phyloP scores from a whole-genome alignment of 1,140 invertebrate species.

The Euborellia annulipes region DNA sequence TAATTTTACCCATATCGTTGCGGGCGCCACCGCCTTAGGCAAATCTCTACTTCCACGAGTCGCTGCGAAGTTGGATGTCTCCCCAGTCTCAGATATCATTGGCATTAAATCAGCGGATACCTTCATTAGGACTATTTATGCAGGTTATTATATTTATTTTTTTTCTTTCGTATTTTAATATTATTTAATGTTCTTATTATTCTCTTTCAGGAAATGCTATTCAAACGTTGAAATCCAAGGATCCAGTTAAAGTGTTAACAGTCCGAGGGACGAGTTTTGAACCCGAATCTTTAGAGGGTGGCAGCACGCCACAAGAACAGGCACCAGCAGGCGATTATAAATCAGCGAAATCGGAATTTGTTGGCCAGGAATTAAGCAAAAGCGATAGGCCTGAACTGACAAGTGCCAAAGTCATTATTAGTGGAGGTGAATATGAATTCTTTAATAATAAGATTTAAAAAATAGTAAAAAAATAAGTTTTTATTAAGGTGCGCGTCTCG shows the following conservation, averaged over 20 bases:
- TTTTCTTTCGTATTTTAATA: background rate
- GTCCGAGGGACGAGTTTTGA: conserved; percentile 86
- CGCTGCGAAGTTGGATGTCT: conserved; percentile 90
- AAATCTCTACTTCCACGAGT: conserved; percentile 84
- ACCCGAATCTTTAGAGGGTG: conserved; percentile 51
- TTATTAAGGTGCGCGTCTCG: no score
- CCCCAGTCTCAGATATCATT: conserved; percentile 88
- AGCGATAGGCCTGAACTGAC: conserved; percentile 93
- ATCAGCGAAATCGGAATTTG: conserved; percentile 56
- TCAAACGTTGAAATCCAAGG: conserved; percentile 75
- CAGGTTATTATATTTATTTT: conserved; percentile 39
- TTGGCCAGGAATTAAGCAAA: conserved; percentile 85
- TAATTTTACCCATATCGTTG: conserved; percentile 89
- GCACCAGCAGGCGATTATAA: conserved; percentile 54
- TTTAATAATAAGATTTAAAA: no score
- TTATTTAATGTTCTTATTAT: conserved; percentile 8
- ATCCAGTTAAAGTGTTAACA: conserved; percentile 78
- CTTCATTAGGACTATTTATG: conserved; percentile 93
- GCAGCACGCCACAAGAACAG: conserved; percentile 52
- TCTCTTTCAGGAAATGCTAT: conserved; percentile 82
- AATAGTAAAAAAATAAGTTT: no score
- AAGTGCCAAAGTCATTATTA: conserved; percentile 78
- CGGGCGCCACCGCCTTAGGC: conserved; percentile 78
- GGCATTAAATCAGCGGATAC: conserved; percentile 81
- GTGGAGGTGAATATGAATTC: conserved; percentile 79